A percentile compares a stretch with the other conserved stretches of the same genome.
Evolutionary conservation across 2,113 vertebrate genomes (phyloP).

Genomic region (Mormyrus lacerda): DNA sequence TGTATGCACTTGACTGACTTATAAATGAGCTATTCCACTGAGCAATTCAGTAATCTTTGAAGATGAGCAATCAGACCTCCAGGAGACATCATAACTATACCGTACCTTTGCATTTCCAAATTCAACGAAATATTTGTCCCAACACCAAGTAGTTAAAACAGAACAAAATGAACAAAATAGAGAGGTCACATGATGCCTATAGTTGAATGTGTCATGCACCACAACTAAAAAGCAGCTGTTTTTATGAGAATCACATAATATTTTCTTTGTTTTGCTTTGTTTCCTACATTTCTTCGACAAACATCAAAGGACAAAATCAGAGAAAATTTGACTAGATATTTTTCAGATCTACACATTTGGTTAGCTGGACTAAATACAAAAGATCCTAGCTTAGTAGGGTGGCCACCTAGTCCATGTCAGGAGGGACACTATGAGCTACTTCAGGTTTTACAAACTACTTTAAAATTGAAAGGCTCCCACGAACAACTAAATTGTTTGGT

Average conservation of each 20-base stretch:
- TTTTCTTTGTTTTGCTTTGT: background rate
- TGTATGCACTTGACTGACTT: background rate
- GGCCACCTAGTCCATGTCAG: too few species aligned
- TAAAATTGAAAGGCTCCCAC: too few species aligned
- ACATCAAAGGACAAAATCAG: background rate
- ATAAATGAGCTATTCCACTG: background rate
- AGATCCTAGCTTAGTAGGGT: background rate
- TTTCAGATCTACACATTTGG: background rate
- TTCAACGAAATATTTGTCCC: slow-evolving; percentile 2
- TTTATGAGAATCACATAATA: background rate
- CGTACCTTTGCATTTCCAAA: background rate
- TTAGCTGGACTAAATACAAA: background rate
- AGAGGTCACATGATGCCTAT: background rate
- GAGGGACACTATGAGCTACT: too few species aligned
- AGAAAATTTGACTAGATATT: background rate
- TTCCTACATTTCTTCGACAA: background rate
- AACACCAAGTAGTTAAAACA: background rate
- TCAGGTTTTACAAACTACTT: too few species aligned
- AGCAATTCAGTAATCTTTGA: background rate
- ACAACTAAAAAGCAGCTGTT: background rate
- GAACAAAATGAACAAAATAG: background rate
- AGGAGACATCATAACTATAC: background rate
- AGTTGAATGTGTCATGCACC: background rate
- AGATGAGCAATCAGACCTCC: background rate
- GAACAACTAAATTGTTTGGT: too few species aligned